Evolutionary conservation across 2,113 vertebrate genomes (phyloP).

Genomic region (Pagrus major): DNA sequence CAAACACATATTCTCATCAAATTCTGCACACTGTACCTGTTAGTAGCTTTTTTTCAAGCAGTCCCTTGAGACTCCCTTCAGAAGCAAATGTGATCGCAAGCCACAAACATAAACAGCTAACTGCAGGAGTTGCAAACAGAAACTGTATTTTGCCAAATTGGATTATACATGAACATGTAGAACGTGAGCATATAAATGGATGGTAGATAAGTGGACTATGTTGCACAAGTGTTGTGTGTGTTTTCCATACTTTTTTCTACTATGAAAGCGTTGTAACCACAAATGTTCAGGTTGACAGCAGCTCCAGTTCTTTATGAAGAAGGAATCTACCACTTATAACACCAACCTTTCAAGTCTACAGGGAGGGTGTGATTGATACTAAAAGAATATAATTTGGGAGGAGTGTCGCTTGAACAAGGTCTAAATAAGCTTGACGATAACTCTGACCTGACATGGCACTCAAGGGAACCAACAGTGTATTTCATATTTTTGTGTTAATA

Average conservation of each 20-base stretch:
- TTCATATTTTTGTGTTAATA: conserved; percentile 1
- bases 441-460: conserved; percentile 4
- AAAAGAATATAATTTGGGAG: neutral
- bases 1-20: neutral
- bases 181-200: neutral
- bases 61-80: neutral
- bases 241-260: neutral
- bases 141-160: neutral
- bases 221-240: neutral
- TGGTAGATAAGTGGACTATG: neutral
- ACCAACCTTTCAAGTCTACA: neutral
- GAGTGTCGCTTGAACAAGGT: neutral
- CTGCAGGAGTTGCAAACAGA: neutral
- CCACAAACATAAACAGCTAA: neutral
- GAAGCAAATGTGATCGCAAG: neutral
- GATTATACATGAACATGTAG: conserved; percentile 3
- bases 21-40: neutral
- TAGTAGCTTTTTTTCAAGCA: neutral
- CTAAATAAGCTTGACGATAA: neutral
- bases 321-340: neutral
- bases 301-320: neutral
- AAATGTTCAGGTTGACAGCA: neutral
- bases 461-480: neutral
- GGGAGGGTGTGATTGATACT: neutral
- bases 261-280: neutral